Percentiles rank a stretch among this genome's conserved stretches.
phyloP scores from a whole-genome alignment of 2,797 vertebrate species.

The Paratrypauchen microcephalus region DNA sequence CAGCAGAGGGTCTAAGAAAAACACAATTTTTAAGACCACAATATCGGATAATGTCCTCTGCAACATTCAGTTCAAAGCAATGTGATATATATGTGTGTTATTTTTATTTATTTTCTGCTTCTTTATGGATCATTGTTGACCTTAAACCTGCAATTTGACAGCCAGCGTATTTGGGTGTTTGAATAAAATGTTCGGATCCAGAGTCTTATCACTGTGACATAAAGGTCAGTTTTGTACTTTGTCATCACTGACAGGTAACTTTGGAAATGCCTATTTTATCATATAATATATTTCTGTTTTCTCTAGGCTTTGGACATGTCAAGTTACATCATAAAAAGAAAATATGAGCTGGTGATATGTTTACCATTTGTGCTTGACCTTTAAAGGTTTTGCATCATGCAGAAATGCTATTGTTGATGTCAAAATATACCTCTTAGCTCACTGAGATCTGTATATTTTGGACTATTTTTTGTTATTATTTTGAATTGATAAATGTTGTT shows the following conservation, averaged over 20 bases:
- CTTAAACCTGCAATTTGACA: slow-evolving; percentile 9
- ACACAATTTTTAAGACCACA: slow-evolving; percentile 30
- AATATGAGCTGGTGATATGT: background rate
- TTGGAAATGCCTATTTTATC: background rate
- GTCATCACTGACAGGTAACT: slow-evolving; percentile 1
- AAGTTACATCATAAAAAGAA: background rate
- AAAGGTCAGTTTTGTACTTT: slow-evolving; percentile 6
- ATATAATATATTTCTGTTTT: background rate
- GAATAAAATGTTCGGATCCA: background rate
- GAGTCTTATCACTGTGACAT: background rate
- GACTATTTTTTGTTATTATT: background rate
- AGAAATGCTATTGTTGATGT: background rate
- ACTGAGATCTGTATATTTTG: background rate
- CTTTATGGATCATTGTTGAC: slow-evolving; percentile 14
- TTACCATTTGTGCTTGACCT: background rate
- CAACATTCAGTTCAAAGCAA: slow-evolving; percentile 1
- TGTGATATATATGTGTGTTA: background rate
- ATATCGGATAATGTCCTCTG: slow-evolving; percentile 39
- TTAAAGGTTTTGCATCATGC: background rate
- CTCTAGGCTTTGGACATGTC: background rate
- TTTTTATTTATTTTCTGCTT: background rate
- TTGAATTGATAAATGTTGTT: too few relatives aligned
- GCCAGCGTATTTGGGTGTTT: background rate
- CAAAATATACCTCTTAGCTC: background rate
- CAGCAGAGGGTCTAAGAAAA: slow-evolving; percentile 33